phyloP scores from a whole-genome alignment of 2,888 invertebrate genomes.

The Subacronicta megacephala region DNA sequence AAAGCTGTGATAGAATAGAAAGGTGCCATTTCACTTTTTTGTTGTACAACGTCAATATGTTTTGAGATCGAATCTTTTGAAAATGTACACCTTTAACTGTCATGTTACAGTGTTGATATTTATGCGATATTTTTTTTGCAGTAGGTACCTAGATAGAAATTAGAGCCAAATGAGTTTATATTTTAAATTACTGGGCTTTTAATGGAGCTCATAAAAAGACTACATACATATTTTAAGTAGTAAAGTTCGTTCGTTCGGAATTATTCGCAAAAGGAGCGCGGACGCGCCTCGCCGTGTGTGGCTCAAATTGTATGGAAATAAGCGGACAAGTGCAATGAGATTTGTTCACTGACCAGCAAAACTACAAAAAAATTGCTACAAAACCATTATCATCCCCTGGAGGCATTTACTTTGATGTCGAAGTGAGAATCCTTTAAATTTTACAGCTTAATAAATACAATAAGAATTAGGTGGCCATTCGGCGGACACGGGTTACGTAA shows the following conservation, averaged over 20 bases:
- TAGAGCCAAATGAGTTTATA: background rate
- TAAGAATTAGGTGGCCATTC: no score
- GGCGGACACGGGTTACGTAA: no score
- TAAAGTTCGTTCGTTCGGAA: conserved; percentile 48
- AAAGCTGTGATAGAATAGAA: conserved; percentile 41
- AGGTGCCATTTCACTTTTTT: conserved; percentile 24
- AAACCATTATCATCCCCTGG: conserved; percentile 31
- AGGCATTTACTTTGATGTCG: conserved; percentile 50
- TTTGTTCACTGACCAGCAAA: conserved; percentile 61
- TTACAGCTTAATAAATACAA: conserved; percentile 17
- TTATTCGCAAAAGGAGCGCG: conserved; percentile 64
- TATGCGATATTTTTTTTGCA: background rate
- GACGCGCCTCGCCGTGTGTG: conserved; percentile 78
- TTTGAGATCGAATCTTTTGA: background rate
- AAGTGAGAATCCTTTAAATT: conserved; percentile 6
- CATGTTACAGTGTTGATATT: background rate
- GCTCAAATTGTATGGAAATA: conserved; percentile 85
- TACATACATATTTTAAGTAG: conserved; percentile 24
- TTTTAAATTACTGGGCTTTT: background rate
- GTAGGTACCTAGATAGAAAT: no score
- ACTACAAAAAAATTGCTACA: conserved; percentile 56
- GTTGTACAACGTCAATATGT: conserved; percentile 10
- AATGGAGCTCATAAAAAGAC: conserved; percentile 24
- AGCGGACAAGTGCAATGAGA: conserved; percentile 68
- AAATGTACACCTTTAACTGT: background rate